Conservation (phyloP, 2,113 vertebrate species). For the Apteryx mantelli region DNA sequence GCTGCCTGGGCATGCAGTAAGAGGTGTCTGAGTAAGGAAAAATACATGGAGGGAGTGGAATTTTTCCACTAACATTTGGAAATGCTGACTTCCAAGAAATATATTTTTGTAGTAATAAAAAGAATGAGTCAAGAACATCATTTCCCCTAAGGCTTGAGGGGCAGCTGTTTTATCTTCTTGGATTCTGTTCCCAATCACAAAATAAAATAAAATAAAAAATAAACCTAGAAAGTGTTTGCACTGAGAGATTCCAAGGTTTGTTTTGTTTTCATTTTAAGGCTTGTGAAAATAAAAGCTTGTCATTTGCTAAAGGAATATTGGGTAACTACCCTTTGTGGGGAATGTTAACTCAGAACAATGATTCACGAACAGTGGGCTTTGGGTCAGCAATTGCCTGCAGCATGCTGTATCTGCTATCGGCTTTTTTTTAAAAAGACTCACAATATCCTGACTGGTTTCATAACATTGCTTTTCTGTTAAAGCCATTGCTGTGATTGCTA, state of each 20-base stretch:
- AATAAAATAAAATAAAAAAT: neutral
- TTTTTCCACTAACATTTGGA: neutral
- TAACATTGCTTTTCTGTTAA: neutral
- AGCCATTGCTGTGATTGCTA: neutral
- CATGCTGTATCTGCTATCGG: neutral
- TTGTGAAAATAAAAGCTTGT: neutral
- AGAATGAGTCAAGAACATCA: neutral
- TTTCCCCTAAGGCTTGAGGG: neutral
- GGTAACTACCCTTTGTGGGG: neutral
- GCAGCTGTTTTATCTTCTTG: neutral
- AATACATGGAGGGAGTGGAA: neutral
- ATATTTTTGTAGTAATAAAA: neutral
- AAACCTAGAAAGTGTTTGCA: neutral
- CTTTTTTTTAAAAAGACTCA: neutral
- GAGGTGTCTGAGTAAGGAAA: neutral
- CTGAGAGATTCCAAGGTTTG: neutral
- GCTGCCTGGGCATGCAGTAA: neutral
- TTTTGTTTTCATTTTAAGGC: neutral
- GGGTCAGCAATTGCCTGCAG: neutral
- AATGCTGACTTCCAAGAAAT: neutral
- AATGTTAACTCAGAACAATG: neutral
- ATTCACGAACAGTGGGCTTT: neutral
- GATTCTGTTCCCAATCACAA: neutral
- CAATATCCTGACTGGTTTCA: neutral
- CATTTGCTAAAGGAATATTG: neutral